These are phyloP conservation scores for Ptyas mucosa DNA, from an alignment of 2,113 vertebrate species.

Conservation along the genomic window DNA sequence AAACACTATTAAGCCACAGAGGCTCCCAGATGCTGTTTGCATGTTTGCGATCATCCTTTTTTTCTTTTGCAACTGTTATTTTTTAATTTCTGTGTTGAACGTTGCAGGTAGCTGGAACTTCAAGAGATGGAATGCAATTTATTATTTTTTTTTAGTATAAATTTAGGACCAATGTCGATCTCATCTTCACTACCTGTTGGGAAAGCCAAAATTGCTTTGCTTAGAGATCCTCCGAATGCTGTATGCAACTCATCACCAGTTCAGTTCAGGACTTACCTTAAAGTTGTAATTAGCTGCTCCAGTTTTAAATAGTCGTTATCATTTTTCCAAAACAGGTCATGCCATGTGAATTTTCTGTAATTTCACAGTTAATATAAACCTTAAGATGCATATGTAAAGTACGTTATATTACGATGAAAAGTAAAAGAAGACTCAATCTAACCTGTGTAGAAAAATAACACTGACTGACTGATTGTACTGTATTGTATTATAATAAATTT, in stretches of 20 bases:
- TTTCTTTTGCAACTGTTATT: not conserved
- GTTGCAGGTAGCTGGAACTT: not conserved
- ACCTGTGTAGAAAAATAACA: too few species aligned
- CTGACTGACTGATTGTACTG: too few species aligned
- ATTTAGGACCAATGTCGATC: not conserved
- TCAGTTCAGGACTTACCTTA: not conserved
- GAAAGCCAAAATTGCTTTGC: not conserved
- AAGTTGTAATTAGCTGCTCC: not conserved
- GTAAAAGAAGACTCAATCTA: too few species aligned
- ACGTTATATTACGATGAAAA: too few species aligned
- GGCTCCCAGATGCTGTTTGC: not conserved
- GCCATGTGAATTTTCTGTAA: not conserved
- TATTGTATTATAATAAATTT: too few species aligned
- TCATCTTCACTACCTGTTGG: not conserved
- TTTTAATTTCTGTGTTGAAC: not conserved
- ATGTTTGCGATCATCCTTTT: not conserved
- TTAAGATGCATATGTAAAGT: too few species aligned
- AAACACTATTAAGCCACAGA: not conserved
- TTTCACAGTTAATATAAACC: not conserved
- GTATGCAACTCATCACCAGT: not conserved
- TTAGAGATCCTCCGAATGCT: not conserved
- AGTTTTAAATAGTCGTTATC: not conserved
- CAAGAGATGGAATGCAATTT: not conserved
- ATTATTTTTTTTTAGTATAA: not conserved
- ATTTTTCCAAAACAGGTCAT: not conserved